Evolutionary conservation across 2,113 vertebrate genomes (phyloP), one percentile per base, ranked within the genome.

Genomic region (Ammodramus savannarum): DNA sequence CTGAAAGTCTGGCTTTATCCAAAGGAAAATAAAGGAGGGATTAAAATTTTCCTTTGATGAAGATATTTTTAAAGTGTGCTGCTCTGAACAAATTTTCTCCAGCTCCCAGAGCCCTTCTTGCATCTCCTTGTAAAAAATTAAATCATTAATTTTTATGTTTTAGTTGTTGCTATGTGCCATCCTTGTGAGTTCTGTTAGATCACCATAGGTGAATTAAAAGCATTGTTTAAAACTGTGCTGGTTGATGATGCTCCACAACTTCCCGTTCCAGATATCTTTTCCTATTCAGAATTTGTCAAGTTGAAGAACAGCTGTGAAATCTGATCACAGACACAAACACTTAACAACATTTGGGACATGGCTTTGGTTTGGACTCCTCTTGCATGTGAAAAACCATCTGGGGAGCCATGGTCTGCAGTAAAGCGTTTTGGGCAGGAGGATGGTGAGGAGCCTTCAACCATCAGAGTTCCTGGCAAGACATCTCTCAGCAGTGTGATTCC

Each of bases 291-390:
- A 84, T n/a, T 62, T 3, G 0, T 46, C 46, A 48, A 46, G 9
- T 9, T 71, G 15, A 43, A 31, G 44, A 54, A 69, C 2, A 69
- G 8, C 26, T 77, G 32, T 63, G 69, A 74, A 46, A 78, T 55
- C 51, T 48, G 43, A 36, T 31, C 7, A 31, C 48, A 87, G 17
- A 12, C 15, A 23, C n/a, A 71, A 63, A 63, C 31, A 68, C 32
- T 72, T 44, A 48, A 17, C 0, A 1, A 9, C 11, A 4, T 8
- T 25, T 59, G 15, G 39, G 27, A 48, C 43, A 16, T 0, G 1
- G 19, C 34, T 77, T 75, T 75, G 18, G 5, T 67, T 59, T 75
- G 66, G 49, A 68, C 5, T 63, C 18, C 23, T 59, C 27, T 66
- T 19, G 19, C n/a, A 3, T 0, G 0, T 3, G 34, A 63, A 85